phyloP scores from a whole-genome alignment of 1,140 invertebrate genomes.

The Dryas iulia region DNA sequence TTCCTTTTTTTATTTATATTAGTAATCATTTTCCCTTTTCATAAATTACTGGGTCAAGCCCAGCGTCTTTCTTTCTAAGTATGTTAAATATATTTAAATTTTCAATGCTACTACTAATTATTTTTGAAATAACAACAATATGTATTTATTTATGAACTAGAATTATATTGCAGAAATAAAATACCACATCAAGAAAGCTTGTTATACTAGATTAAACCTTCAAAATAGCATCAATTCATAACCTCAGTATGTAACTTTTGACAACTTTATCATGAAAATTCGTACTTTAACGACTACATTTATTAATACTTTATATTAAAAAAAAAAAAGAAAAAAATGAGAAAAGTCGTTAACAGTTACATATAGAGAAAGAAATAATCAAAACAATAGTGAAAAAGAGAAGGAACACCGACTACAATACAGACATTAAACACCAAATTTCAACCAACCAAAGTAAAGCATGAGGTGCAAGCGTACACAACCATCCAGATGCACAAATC shows the following conservation, averaged over 20 bases:
- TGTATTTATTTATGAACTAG: background rate
- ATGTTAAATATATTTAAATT: no score
- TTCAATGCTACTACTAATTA: no score
- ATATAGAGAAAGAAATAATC: constrained; percentile 14
- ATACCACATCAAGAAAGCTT: background rate
- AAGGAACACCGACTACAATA: constrained; percentile 78
- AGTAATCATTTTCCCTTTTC: no score
- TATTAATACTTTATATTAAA: no score
- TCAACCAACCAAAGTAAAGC: constrained; percentile 55
- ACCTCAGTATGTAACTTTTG: constrained; percentile 22
- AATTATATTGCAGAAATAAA: no score
- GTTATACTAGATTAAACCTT: background rate
- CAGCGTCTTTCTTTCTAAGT: no score
- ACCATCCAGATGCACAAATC: constrained; percentile 49
- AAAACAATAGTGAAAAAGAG: constrained; percentile 69
- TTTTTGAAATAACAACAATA: no score
- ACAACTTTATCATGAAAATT: constrained; percentile 5
- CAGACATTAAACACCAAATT: constrained; percentile 51
- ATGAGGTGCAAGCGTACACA: constrained; percentile 75
- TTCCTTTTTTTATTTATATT: no score
- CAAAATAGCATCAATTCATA: constrained; percentile 24
- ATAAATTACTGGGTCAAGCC: no score
- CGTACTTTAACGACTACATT: no score
- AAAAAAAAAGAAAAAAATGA: no score
- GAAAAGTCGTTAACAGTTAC: constrained; percentile 27